Base-by-base conservation (phyloP, 2,888 invertebrate species). In the Griposia aprilina region DNA sequence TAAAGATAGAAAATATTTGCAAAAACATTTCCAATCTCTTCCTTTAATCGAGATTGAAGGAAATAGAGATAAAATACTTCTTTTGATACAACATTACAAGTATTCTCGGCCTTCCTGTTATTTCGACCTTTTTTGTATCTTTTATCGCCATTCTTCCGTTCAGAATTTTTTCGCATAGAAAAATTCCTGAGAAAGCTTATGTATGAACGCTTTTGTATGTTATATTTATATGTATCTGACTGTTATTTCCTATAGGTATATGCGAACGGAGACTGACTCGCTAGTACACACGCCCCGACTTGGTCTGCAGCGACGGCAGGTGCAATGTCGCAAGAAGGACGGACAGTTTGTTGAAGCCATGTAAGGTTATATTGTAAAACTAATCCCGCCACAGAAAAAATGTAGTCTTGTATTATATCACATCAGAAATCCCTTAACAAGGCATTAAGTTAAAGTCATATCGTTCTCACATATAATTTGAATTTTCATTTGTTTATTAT, bases 271-370 rank as follows among this genome's bases (percentile, higher is more conserved):
- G 81, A 88, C 93, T 0, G 95, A 96, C 71, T 96, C 96, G 17
- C 91, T 96, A 76, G 95, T 96, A 74, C 95, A 96, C 90, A 96
- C 95, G 0, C 96, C 97, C n/a, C 92, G 93, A 13, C 93, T 97
- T 48, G 97, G 97, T 17, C 86, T 96, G 80, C 97, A 97, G 87
- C 92, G 94, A 7, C 93, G 97, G 15, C 95, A 95, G 79, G 94
- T 97, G 77, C 95, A 95, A 84, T 97, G 97, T 84, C 94, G 95
- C 57, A 92, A 92, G 77, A 95, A 94, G 83, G 94, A 94, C 74
- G 96, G 96, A 26, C 90, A 90, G 41, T 95, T 94, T 76, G 95
- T 96, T 4, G 96, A 96, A 87, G 81, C 93, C 68, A 94, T 95
- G 97, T 97, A 90, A 94, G 96, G 94, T 75, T 63, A 60, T 23